These are phyloP conservation scores for Paratilapia polleni DNA, from an alignment of 2,113 vertebrate genomes.

Conservation along the genomic window DNA sequence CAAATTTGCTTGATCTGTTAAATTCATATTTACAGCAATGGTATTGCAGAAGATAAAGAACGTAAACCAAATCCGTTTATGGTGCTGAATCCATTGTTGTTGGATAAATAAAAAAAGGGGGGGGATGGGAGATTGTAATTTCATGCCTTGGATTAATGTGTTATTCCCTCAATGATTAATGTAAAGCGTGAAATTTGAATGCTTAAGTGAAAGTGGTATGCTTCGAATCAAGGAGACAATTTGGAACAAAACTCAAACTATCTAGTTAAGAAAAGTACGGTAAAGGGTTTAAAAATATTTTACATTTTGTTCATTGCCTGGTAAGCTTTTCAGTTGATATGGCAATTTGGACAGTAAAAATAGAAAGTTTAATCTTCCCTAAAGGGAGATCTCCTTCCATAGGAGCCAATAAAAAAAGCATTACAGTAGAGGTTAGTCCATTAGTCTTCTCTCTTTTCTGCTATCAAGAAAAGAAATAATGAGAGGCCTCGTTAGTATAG, in stretches of 20 bases:
- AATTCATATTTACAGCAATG: constrained; percentile 79
- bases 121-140: constrained; percentile 74
- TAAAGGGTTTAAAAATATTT: constrained; percentile 21
- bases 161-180: constrained; percentile 74
- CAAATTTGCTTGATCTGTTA: constrained; percentile 77
- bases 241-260: constrained; percentile 36
- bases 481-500: constrained; percentile 58
- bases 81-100: constrained; percentile 75
- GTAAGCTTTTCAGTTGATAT: constrained; percentile 9
- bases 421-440: constrained; percentile 73
- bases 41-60: constrained; percentile 75
- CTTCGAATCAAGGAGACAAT: constrained; percentile 55
- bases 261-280: constrained; percentile 13
- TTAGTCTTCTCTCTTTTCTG: constrained; percentile 74
- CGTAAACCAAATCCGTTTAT: constrained; percentile 76
- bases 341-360: constrained; percentile 60
- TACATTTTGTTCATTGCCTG: not conserved
- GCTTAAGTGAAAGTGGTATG: constrained; percentile 68
- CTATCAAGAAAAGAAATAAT: constrained; percentile 73
- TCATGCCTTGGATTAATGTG: constrained; percentile 78
- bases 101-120: constrained; percentile 46
- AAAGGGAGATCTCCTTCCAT: constrained; percentile 46
- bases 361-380: constrained; percentile 66
- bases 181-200: constrained; percentile 74
- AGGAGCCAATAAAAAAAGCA: constrained; percentile 70